These are phyloP conservation scores for Trogon melanurus DNA, from an alignment of 2,113 vertebrate genomes.

Conservation along the genomic window DNA sequence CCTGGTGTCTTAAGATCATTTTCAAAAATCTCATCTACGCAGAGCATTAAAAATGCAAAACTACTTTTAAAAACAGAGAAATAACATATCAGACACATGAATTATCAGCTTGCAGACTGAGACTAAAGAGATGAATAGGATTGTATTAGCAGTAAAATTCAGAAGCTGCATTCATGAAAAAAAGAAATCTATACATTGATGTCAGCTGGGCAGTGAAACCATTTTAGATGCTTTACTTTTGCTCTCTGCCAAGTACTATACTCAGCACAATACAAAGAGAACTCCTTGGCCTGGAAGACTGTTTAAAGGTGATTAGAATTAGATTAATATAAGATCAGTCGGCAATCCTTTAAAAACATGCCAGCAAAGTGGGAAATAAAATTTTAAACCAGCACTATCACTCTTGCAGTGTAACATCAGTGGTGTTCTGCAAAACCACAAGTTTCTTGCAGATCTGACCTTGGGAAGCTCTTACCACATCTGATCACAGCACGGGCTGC, in stretches of 20 bases:
- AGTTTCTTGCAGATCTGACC: neutral
- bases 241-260: neutral
- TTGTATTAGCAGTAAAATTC: slow-evolving; percentile 32
- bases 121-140: neutral
- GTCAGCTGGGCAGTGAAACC: neutral
- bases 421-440: neutral
- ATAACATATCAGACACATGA: neutral
- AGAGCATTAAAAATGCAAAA: neutral
- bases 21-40: neutral
- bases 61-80: neutral
- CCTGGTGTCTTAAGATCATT: neutral
- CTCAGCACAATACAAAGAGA: neutral
- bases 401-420: neutral
- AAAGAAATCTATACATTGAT: slow-evolving; percentile 6
- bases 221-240: slow-evolving; percentile 12
- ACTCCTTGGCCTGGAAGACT: neutral
- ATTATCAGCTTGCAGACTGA: neutral
- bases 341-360: slow-evolving; percentile 27
- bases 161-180: neutral
- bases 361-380: slow-evolving; percentile 29
- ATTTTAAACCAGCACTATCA: slow-evolving; percentile 1
- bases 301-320: slow-evolving; percentile 37
- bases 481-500: fast-evolving
- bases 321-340: slow-evolving; percentile 47
- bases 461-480: neutral